Percentiles rank a stretch among this genome's conserved stretches.
These are phyloP conservation scores for Coelinius sp. DNA, from an alignment of 2,888 invertebrate genomes.

Conservation along the genomic window DNA sequence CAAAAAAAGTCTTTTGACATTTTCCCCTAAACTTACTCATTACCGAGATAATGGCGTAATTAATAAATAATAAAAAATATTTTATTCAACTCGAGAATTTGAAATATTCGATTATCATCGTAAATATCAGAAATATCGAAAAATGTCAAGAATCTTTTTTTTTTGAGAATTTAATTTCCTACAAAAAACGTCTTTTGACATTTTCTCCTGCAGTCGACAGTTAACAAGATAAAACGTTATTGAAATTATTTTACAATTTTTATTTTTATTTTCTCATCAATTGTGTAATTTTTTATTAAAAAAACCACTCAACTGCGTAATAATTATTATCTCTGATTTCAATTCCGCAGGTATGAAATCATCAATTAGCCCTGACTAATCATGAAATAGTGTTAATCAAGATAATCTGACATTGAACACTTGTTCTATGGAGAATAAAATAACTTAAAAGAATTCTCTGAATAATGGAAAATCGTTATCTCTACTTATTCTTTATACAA, in stretches of 20 bases:
- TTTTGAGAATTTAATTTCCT: too few relatives aligned
- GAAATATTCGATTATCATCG: too few relatives aligned
- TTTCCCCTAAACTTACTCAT: too few relatives aligned
- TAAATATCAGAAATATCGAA: too few relatives aligned
- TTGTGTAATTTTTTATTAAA: background rate
- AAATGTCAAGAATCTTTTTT: too few relatives aligned
- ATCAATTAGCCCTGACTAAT: background rate
- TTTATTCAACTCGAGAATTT: too few relatives aligned
- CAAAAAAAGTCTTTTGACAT: too few relatives aligned
- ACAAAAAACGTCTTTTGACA: too few relatives aligned
- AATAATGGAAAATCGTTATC: background rate
- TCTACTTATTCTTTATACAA: slow-evolving; percentile 1
- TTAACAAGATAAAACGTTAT: too few relatives aligned
- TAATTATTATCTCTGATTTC: background rate
- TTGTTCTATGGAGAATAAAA: slow-evolving; percentile 15
- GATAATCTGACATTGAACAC: background rate
- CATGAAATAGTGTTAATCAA: background rate
- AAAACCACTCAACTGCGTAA: background rate
- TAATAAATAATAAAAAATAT: too few relatives aligned
- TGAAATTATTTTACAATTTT: background rate
- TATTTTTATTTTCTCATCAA: background rate
- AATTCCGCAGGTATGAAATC: slow-evolving; percentile 11
- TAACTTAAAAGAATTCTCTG: slow-evolving; percentile 11
- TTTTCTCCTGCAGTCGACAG: too few relatives aligned
- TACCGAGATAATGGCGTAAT: too few relatives aligned